These are phyloP conservation scores for Glaucidium brasilianum DNA, from an alignment of 2,113 vertebrate genomes.

Conservation along the genomic window DNA sequence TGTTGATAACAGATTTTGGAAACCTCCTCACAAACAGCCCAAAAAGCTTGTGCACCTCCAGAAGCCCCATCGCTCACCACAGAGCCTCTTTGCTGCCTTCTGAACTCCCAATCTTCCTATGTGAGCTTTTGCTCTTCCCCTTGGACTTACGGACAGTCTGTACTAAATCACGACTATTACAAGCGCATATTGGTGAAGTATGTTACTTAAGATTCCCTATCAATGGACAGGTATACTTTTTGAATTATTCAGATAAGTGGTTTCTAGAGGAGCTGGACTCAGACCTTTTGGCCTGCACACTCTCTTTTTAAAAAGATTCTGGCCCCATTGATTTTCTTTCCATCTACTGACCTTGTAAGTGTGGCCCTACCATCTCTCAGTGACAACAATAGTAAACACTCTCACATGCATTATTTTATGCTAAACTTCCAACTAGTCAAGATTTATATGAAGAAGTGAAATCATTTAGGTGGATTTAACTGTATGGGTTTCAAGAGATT, in stretches of 20 bases:
- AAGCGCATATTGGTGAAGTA: neutral
- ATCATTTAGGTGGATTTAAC: neutral
- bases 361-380: neutral
- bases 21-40: neutral
- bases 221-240: neutral
- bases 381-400: neutral
- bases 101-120: neutral
- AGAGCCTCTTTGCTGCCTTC: neutral
- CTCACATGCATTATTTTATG: neutral
- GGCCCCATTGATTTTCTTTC: neutral
- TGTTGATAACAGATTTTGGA: neutral
- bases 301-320: neutral
- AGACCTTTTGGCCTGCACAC: neutral
- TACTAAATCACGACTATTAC: neutral
- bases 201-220: neutral
- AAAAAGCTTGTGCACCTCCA: neutral
- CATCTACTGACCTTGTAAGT: neutral
- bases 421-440: neutral
- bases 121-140: rapidly evolving
- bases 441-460: neutral
- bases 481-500: neutral
- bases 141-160: neutral
- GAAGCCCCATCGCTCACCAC: neutral
- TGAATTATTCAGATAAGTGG: neutral
- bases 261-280: neutral